These are phyloP conservation scores for Macrochelys suwanniensis DNA, from an alignment of 2,797 vertebrate species.

Conservation along the genomic window DNA sequence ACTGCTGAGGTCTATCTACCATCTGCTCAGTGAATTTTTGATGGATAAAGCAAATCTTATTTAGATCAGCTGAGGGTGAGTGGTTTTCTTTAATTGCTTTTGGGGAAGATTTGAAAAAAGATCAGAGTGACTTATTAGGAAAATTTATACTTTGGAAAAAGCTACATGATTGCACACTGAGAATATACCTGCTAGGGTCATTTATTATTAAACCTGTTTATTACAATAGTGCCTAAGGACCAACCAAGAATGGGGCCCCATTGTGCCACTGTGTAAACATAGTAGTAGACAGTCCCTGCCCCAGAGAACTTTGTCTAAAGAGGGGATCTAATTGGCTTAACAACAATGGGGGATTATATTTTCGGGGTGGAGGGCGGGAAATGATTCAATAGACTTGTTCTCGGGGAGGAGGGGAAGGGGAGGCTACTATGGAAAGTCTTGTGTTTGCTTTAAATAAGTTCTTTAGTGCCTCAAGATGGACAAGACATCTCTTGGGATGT, in stretches of 20 bases:
- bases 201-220: background rate
- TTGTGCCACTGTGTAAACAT: background rate
- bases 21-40: constrained; percentile 65
- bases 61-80: constrained; percentile 34
- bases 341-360: background rate
- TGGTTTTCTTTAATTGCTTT: constrained; percentile 19
- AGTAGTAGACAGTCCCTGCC: background rate
- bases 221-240: background rate
- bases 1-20: constrained; percentile 18
- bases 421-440: background rate
- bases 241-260: background rate
- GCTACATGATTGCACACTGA: background rate
- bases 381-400: background rate
- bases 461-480: background rate
- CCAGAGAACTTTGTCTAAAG: background rate
- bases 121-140: background rate
- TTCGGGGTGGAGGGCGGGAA: too few species aligned
- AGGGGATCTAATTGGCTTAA: background rate
- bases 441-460: background rate
- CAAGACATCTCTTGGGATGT: background rate
- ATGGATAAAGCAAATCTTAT: constrained; percentile 52
- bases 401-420: rapidly evolving
- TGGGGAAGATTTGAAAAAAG: background rate
- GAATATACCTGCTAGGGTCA: background rate
- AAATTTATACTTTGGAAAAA: background rate